Evolutionary conservation across 2,888 invertebrate species (phyloP), one percentile per base, ranked within the genome.

Genomic region (Mystacides longicornis): DNA sequence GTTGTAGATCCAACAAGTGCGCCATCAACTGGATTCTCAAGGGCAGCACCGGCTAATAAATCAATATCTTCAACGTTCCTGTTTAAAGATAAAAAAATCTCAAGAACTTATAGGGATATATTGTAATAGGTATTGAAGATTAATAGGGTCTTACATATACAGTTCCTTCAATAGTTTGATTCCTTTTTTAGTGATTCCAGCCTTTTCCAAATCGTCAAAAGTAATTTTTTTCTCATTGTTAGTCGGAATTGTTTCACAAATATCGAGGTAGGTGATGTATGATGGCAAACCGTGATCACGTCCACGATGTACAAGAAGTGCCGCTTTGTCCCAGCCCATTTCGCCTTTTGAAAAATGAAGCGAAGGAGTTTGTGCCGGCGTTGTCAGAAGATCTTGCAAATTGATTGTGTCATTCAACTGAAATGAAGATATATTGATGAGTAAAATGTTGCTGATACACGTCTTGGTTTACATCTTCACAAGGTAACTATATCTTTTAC

Each of bases 1-100:
- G 94, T 83, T 0, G 94, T 94, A 0, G 89, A 87, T 1, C 95
- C 95, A 3, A 95, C 85, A 0, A 91, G 81, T 0, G 90, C 87
- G 3, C 93, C 93, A 1, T 85, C 81, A 0, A 80, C 79, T 0
- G 92, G 85, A 52, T 80, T 81, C 70, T 96, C 95, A 60, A 93
- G 76, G 11, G 93, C 75, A 2, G 89, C 92, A 27, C 90, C 95
- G 3, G 89, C 81, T 64, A 94, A 79, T 14, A 95, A 74, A 67
- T 96, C 95, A 18, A 95, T 79, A 64, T 95, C 92, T 63, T 86
- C 84, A 1, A 86, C 76, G 54, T 75, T 78, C 55, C 83, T 81
- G 63, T 60, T 31, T 31, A 31, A n/a, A 27, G 5, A 27, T 27
- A 27, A 27, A 7, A 11, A 27, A 27, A 27, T 11, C 7, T 27